Percentiles rank a stretch among this genome's conserved stretches.
phyloP scores from a whole-genome alignment of 2,888 invertebrate species.

The Drosophila parthenogenetica region DNA sequence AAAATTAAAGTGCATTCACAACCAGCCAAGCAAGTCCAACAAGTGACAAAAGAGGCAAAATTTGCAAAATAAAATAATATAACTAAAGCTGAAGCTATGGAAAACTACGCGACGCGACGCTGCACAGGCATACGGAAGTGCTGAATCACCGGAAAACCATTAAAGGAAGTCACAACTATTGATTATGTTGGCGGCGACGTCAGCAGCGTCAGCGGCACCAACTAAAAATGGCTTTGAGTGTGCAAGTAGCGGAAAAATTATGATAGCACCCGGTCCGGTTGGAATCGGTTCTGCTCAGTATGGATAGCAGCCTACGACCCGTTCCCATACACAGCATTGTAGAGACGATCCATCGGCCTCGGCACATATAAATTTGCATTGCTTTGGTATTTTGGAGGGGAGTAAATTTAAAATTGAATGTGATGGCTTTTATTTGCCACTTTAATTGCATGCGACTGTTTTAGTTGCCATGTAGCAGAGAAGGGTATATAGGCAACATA shows the following conservation, averaged over 20 bases:
- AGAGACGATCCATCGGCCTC: constrained; percentile 46
- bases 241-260: constrained; percentile 72
- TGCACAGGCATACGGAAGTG: constrained; percentile 60
- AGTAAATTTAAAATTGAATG: constrained; percentile 58
- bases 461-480: not conserved
- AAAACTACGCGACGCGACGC: constrained; percentile 12
- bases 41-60: constrained; percentile 64
- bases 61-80: constrained; percentile 67
- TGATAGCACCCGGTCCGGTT: constrained; percentile 60
- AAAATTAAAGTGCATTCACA: constrained; percentile 60
- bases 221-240: constrained; percentile 71
- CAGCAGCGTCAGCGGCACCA: constrained; percentile 33
- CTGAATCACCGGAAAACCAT: constrained; percentile 82
- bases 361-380: constrained; percentile 63
- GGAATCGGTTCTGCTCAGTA: not conserved
- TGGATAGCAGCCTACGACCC: not conserved
- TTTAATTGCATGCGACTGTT: constrained; percentile 60
- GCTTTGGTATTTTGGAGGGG: constrained; percentile 21
- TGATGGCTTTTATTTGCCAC: constrained; percentile 60
- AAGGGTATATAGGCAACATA: constrained; percentile 20
- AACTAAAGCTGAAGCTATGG: constrained; percentile 18
- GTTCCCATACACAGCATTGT: not conserved
- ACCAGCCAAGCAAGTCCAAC: constrained; percentile 56
- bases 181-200: constrained; percentile 72
- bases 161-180: constrained; percentile 82